These are phyloP conservation scores for Brachionus calyciflorus DNA, from an alignment of 1,140 invertebrate genomes.

Conservation along the genomic window DNA sequence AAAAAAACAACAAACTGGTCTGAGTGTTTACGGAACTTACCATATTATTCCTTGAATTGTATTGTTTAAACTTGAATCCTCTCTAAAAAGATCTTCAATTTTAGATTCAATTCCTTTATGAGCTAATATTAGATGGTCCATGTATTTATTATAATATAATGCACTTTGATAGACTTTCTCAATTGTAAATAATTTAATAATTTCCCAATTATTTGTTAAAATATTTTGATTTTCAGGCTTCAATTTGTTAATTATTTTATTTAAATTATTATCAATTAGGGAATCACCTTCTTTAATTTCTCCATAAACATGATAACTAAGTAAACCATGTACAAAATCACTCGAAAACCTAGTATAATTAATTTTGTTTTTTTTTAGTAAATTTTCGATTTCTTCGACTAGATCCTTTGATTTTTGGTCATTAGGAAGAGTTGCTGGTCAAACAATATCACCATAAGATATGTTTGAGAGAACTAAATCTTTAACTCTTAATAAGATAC, in stretches of 20 bases:
- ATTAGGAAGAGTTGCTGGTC: background rate
- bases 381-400: too few relatives aligned
- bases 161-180: background rate
- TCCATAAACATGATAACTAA: background rate
- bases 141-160: conserved; percentile 6
- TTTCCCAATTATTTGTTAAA: background rate
- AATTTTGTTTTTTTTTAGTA: background rate
- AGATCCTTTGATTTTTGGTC: background rate
- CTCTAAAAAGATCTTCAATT: background rate
- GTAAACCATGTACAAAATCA: background rate
- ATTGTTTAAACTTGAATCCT: background rate
- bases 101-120: conserved; percentile 4
- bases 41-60: background rate
- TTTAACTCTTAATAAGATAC: background rate
- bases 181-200: background rate
- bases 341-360: background rate
- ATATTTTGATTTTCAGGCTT: background rate
- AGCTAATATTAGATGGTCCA: background rate
- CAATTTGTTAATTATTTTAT: too few relatives aligned
- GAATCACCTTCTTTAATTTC: too few relatives aligned
- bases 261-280: too few relatives aligned
- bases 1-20: too few relatives aligned
- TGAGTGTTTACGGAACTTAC: too few relatives aligned
- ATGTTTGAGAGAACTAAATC: background rate
- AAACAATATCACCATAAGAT: background rate